Conservation (phyloP, 2,888 invertebrate genomes). For the Plagodis dolabraria region DNA sequence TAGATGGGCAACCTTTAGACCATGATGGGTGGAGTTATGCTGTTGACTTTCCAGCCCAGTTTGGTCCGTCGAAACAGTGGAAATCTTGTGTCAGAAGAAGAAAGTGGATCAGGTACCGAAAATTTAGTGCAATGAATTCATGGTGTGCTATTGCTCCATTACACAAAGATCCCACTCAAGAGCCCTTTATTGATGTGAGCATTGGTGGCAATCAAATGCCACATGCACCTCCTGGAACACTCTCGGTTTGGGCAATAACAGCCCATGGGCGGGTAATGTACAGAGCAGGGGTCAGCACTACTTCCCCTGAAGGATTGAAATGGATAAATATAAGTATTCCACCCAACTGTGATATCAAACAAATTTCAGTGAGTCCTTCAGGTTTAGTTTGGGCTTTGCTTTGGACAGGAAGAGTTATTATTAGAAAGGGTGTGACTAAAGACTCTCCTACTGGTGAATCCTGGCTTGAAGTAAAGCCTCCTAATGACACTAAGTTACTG, state of each 20-base stretch:
- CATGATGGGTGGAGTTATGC: constrained; percentile 98
- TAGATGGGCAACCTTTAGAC: constrained; percentile 94
- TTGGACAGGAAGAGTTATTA: constrained; percentile 92
- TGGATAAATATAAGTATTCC: constrained; percentile 93
- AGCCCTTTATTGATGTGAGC: constrained; percentile 96
- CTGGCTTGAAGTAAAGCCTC: constrained; percentile 93
- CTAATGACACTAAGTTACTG: constrained; percentile 87
- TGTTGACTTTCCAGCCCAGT: constrained; percentile 94
- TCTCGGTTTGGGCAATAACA: constrained; percentile 97
- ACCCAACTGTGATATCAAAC: constrained; percentile 92
- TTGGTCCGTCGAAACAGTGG: constrained; percentile 92
- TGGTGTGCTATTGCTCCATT: constrained; percentile 97
- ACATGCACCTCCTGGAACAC: constrained; percentile 89
- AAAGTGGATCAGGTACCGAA: constrained; percentile 94
- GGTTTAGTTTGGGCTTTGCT: constrained; percentile 95
- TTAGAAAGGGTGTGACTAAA: constrained; percentile 93
- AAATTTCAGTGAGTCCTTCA: constrained; percentile 93
- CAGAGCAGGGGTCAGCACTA: constrained; percentile 91
- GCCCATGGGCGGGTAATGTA: constrained; percentile 96
- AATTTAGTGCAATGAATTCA: constrained; percentile 95
- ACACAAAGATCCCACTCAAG: constrained; percentile 95
- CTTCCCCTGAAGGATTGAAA: constrained; percentile 93
- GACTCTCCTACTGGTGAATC: constrained; percentile 88
- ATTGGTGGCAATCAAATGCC: constrained; percentile 94
- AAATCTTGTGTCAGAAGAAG: constrained; percentile 95